These are phyloP conservation scores for Aporophyla lueneburgensis DNA, from an alignment of 2,888 invertebrate genomes.

Conservation along the genomic window DNA sequence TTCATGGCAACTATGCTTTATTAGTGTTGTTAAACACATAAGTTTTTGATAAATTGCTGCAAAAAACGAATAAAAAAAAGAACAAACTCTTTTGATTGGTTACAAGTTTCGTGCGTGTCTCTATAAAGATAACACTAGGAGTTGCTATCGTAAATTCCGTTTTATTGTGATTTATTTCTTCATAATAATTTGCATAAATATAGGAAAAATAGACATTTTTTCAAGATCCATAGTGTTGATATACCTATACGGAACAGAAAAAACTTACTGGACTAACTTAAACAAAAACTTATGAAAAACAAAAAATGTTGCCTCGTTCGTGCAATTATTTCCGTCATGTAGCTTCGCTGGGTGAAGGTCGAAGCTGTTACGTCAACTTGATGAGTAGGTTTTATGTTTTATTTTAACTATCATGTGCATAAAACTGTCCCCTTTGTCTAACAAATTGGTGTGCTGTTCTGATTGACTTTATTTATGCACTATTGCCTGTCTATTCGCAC, in stretches of 20 bases:
- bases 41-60: conserved; percentile 43
- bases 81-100: conserved; percentile 25
- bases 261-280: conserved; percentile 18
- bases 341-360: conserved; percentile 77
- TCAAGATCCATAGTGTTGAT: conserved; percentile 12
- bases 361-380: conserved; percentile 71
- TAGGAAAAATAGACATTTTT: background rate
- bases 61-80: conserved; percentile 30
- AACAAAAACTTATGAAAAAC: conserved; percentile 61
- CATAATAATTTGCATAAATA: background rate
- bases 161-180: conserved; percentile 17
- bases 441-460: conserved; percentile 24
- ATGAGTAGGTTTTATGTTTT: conserved; percentile 69
- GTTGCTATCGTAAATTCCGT: background rate
- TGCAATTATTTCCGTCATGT: conserved; percentile 78
- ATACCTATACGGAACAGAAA: conserved; percentile 40
- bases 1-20: conserved; percentile 58
- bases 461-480: conserved; percentile 13
- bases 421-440: conserved; percentile 44
- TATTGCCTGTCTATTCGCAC: background rate
- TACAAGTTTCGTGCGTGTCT: conserved; percentile 11
- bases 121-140: conserved; percentile 19
- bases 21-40: conserved; percentile 47
- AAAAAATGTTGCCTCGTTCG: conserved; percentile 69
- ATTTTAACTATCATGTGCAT: conserved; percentile 38